Evolutionary conservation across 2,113 vertebrate species (phyloP).

Genomic region (Ifrita kowaldi): DNA sequence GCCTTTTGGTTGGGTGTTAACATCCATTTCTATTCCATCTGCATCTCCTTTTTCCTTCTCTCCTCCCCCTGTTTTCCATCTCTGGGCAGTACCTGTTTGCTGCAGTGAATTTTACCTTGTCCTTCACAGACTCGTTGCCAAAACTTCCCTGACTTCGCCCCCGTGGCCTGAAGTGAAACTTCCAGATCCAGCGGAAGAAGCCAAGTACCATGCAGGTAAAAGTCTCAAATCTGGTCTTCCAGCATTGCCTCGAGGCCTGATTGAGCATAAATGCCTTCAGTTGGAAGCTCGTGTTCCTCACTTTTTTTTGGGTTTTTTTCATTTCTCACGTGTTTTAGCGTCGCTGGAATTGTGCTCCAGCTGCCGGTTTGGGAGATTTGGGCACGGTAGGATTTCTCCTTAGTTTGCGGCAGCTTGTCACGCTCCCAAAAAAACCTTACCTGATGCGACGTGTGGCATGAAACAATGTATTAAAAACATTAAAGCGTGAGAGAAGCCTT

Average conservation of each 20-base stretch:
- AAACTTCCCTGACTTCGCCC: conserved; percentile 79
- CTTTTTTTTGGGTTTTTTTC: not conserved
- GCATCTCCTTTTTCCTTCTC: not conserved
- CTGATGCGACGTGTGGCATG: not conserved
- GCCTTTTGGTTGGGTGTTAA: not conserved
- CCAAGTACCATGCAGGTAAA: conserved; percentile 73
- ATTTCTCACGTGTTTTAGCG: rapidly evolving
- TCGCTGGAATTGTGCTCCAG: not conserved
- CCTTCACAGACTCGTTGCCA: conserved; percentile 68
- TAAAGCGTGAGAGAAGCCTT: not conserved
- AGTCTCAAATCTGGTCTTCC: rapidly evolving
- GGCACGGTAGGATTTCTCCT: not conserved
- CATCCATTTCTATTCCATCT: not conserved
- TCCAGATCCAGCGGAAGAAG: conserved; percentile 72
- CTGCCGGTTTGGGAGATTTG: not conserved
- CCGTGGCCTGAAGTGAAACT: conserved; percentile 78
- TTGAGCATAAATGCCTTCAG: not conserved
- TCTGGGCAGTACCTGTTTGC: not conserved
- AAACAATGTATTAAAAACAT: not conserved
- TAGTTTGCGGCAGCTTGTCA: not conserved
- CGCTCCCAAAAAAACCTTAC: not conserved
- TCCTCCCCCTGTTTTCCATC: not conserved
- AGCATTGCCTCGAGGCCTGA: not conserved
- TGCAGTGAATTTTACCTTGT: not conserved
- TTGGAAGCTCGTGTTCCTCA: rapidly evolving